Evolutionary conservation across 2,888 invertebrate genomes (phyloP).

Genomic region (Drosophila histrio): DNA sequence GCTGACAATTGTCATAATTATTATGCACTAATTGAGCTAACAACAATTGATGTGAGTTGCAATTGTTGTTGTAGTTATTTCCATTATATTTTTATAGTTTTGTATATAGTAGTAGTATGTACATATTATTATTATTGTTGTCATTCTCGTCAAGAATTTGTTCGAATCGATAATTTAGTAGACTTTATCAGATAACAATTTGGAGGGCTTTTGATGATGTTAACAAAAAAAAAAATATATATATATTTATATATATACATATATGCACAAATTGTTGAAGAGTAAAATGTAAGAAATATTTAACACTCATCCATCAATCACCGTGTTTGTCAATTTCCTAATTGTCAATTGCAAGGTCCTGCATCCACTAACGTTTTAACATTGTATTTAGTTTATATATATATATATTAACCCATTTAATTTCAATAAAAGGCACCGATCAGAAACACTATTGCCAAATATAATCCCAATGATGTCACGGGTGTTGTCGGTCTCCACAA

Average conservation of each 20-base stretch:
- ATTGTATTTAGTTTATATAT: not conserved
- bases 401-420: not conserved
- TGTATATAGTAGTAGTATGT: not conserved
- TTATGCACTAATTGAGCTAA: slow-evolving; percentile 28
- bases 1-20: slow-evolving; percentile 20
- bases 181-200: slow-evolving; percentile 7
- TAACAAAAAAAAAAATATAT: not conserved
- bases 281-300: slow-evolving; percentile 5
- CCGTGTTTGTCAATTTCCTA: slow-evolving; percentile 3
- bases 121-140: not conserved
- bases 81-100: not conserved
- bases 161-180: slow-evolving; percentile 13
- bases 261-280: not conserved
- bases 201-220: slow-evolving; percentile 1
- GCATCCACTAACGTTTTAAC: not conserved
- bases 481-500: not conserved
- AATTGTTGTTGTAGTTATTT: not conserved
- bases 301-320: slow-evolving; percentile 13
- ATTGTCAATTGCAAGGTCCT: slow-evolving; percentile 6
- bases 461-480: slow-evolving; percentile 1
- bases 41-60: slow-evolving; percentile 10
- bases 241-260: not conserved
- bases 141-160: not conserved
- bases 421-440: slow-evolving; percentile 1
- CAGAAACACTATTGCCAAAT: slow-evolving; percentile 11